Base-by-base conservation (phyloP, 2,888 invertebrate genomes). In the Copidosoma aretas region DNA sequence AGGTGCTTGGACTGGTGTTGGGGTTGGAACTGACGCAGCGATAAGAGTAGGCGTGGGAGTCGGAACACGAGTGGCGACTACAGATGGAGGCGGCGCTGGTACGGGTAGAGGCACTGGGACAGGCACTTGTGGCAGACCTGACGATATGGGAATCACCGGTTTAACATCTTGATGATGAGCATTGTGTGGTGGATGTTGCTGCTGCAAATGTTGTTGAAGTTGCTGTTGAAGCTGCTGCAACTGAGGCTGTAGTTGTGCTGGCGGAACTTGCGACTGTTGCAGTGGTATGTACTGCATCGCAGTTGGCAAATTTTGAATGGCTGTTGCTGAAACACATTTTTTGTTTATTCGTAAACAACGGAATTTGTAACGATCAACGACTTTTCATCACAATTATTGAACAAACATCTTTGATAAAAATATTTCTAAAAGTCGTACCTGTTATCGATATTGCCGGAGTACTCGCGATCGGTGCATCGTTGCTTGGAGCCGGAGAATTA, bases 101-200 rank as follows among this genome's bases (percentile, higher is more conserved):
- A 73, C 73, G 8, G 75, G 73, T 46, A 72, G 76, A 73, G 80
- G 79, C 72, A 78, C 74, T 72, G 77, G 71, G 64, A 74, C 75
- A 73, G 81, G 76, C 72, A 77, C 77, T 75, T 79, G 80, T 10
- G 77, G 67, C 17, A 61, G 64, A 70, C 67, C 64, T 68, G 65
- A 53, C 5, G 60, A 51, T 32, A 22, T 15, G 12, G 32, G 25
- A 22, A 22, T 24, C 1, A 61, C 54, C n/a, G 64, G 54, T 19
- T 68, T 66, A 14, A 64, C 58, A 10, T 71, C 71, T 14, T 64
- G 51, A 24, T 65, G 62, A 19, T 71, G 67, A 4, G 52, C 63
- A 0, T 62, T 64, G 1, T 53, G 46, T 5, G 43, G 62, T 14
- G 51, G 62, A 8, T 65, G 65, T 0, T 49, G 52, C 22, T 57